These are phyloP conservation scores for Ciona savignyi DNA, from an alignment of 23 tunicate genomes.

Conservation along the genomic window DNA sequence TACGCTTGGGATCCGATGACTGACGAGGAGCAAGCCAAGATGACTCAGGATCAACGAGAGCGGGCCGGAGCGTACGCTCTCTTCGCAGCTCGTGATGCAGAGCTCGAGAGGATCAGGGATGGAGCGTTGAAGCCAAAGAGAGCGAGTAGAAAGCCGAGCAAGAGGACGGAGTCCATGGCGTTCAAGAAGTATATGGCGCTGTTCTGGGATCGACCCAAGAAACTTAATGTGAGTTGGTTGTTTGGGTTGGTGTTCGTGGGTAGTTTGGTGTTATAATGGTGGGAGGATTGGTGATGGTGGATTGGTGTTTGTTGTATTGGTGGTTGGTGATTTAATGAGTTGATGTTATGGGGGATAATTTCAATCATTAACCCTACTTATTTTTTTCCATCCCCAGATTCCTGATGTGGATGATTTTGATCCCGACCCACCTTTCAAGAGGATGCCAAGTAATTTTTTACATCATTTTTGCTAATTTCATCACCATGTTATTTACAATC, in stretches of 20 bases:
- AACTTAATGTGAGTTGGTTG: slow-evolving; percentile 36
- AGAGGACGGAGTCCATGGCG: slow-evolving; percentile 37
- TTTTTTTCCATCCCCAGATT: slow-evolving; percentile 18
- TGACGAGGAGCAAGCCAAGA: slow-evolving; percentile 36
- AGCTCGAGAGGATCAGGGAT: slow-evolving; percentile 51
- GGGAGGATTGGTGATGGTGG: no score
- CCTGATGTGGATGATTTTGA: slow-evolving; percentile 66
- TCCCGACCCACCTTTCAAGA: slow-evolving; percentile 52
- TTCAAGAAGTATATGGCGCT: slow-evolving; percentile 63
- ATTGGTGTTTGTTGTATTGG: no score
- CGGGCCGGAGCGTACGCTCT: slow-evolving; percentile 34
- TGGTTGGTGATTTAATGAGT: no score
- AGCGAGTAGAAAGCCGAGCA: slow-evolving; percentile 21
- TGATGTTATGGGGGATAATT: no score
- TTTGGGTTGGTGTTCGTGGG: no score
- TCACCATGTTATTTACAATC: background rate
- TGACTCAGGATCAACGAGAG: slow-evolving; percentile 19
- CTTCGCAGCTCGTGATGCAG: slow-evolving; percentile 35
- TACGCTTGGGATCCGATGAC: slow-evolving; percentile 74
- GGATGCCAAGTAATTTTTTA: slow-evolving; percentile 37
- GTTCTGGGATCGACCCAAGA: slow-evolving; percentile 64
- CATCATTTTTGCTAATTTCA: background rate
- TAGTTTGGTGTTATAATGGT: no score
- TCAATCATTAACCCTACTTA: no score
- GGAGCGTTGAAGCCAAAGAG: slow-evolving; percentile 52